These are phyloP conservation scores for Seriola rivoliana DNA, from an alignment of 2,113 vertebrate species.

Conservation along the genomic window DNA sequence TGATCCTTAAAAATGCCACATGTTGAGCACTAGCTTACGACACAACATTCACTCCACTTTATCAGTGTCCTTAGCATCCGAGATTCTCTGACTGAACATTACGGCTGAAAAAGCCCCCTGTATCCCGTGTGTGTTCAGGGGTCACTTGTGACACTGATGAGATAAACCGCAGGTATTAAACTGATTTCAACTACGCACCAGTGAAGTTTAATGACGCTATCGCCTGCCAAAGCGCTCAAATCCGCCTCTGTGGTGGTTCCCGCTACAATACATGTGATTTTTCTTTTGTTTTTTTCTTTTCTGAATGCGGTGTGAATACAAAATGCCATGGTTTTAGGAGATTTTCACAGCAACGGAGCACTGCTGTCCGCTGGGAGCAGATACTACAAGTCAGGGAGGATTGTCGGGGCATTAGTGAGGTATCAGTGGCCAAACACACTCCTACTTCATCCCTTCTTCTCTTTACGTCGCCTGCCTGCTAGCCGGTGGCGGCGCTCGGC, in stretches of 20 bases:
- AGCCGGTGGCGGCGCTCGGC: constrained; percentile 4
- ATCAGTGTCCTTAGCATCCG: neutral
- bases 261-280: no score
- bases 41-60: no score
- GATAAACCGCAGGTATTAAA: constrained; percentile 37
- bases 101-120: no score
- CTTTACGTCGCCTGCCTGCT: constrained; percentile 17
- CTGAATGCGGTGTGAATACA: constrained; percentile 16
- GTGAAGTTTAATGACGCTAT: no score
- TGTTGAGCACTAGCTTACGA: no score
- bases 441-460: neutral
- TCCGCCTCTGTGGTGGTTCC: no score
- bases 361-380: constrained; percentile 18
- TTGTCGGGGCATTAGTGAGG: constrained; percentile 58
- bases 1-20: no score
- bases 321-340: constrained; percentile 32
- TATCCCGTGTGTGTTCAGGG: neutral
- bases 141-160: constrained; percentile 1
- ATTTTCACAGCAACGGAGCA: constrained; percentile 11
- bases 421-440: constrained; percentile 54
- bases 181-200: no score
- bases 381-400: constrained; percentile 45
- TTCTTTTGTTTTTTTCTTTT: neutral
- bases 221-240: no score
- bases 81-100: neutral